These are phyloP conservation scores for Drosophila maculinotata DNA, from an alignment of 2,888 invertebrate species.

Conservation along the genomic window DNA sequence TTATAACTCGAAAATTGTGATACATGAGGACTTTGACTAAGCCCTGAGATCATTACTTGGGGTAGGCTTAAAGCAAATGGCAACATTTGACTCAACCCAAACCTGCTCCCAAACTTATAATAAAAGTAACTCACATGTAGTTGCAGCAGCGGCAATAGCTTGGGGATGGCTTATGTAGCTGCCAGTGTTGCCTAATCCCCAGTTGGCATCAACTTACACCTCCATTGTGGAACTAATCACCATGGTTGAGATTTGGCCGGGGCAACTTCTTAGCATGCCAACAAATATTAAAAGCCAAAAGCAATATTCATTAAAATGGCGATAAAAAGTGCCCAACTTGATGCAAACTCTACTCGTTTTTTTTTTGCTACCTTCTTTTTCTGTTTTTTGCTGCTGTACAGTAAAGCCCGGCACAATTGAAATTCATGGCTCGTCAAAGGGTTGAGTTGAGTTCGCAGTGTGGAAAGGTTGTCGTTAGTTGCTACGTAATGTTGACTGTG, in stretches of 20 bases:
- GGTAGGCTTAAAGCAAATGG: background rate
- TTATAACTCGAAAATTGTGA: background rate
- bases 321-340: constrained; percentile 65
- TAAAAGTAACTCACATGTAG: constrained; percentile 39
- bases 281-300: constrained; percentile 71
- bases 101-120: background rate
- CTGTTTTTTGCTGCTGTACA: background rate
- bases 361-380: constrained; percentile 1
- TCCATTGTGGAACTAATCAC: constrained; percentile 44
- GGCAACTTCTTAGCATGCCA: constrained; percentile 29
- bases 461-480: constrained; percentile 53
- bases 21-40: background rate
- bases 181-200: constrained; percentile 23
- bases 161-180: background rate
- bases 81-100: background rate
- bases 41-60: background rate
- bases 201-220: constrained; percentile 37
- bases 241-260: constrained; percentile 34
- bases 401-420: constrained; percentile 38
- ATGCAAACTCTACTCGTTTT: constrained; percentile 17
- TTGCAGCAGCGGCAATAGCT: constrained; percentile 10
- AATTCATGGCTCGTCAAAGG: constrained; percentile 64
- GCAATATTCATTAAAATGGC: constrained; percentile 76
- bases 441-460: constrained; percentile 19
- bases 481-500: constrained; percentile 51